phyloP scores from a whole-genome alignment of 2,113 vertebrate genomes.

The Cottus gobio region DNA sequence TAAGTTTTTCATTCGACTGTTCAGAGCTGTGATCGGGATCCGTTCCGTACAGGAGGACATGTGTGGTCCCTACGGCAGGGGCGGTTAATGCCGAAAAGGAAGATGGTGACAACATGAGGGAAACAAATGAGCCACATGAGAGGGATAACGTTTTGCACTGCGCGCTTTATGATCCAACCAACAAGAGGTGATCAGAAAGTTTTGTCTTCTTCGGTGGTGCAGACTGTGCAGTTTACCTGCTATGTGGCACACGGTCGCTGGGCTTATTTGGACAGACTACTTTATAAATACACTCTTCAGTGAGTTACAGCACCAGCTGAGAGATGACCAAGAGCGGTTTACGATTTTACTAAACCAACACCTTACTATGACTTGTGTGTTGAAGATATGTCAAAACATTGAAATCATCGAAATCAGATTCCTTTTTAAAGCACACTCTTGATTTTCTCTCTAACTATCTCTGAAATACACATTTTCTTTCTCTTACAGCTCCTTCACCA shows the following conservation, averaged over 20 bases:
- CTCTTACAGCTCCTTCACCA: slow-evolving; percentile 31
- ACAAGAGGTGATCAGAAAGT: background rate
- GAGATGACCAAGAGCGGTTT: slow-evolving; percentile 23
- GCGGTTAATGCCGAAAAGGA: background rate
- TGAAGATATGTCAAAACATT: background rate
- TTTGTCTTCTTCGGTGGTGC: background rate
- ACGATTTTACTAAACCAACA: slow-evolving; percentile 37
- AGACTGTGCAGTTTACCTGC: slow-evolving; percentile 18
- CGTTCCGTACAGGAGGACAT: too few species aligned
- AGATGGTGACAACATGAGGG: slow-evolving; percentile 19
- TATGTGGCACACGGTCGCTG: slow-evolving; percentile 48
- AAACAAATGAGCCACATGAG: background rate
- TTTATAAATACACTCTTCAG: slow-evolving; percentile 79
- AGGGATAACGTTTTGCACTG: background rate
- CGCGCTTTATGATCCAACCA: background rate
- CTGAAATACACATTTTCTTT: slow-evolving; percentile 4
- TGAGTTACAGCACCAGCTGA: slow-evolving; percentile 82
- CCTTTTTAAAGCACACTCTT: background rate
- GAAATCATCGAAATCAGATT: background rate
- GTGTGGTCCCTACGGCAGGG: background rate
- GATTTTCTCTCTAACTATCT: background rate
- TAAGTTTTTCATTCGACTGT: slow-evolving; percentile 42
- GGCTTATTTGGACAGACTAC: slow-evolving; percentile 73
- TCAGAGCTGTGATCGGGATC: too few species aligned
- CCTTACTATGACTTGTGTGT: background rate